Evolutionary conservation across 2,888 invertebrate genomes (phyloP).

Genomic region (Clitarchus hookeri): DNA sequence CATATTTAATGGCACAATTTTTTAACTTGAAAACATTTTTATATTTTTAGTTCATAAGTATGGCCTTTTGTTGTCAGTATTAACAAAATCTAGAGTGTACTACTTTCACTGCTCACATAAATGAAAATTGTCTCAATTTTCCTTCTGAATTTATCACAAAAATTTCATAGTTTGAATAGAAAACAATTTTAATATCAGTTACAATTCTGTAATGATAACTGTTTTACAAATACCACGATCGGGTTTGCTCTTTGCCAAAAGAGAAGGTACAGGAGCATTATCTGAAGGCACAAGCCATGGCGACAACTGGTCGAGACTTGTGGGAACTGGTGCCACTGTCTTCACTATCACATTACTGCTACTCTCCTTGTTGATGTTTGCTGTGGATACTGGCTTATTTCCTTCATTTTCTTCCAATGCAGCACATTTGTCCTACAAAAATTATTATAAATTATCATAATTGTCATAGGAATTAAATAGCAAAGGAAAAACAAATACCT

Average conservation of each 20-base stretch:
- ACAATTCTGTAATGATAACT: slow-evolving; percentile 85
- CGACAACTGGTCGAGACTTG: slow-evolving; percentile 70
- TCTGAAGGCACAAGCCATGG: slow-evolving; percentile 84
- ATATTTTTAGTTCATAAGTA: neutral
- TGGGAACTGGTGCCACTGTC: neutral
- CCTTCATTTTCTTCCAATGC: neutral
- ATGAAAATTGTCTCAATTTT: neutral
- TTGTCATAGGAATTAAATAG: too few relatives aligned
- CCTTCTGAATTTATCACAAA: neutral
- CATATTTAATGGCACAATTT: too few relatives aligned
- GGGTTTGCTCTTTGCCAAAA: slow-evolving; percentile 66
- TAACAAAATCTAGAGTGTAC: neutral
- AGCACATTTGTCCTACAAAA: neutral
- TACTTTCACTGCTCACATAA: neutral
- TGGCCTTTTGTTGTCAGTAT: neutral
- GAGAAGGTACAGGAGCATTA: slow-evolving; percentile 64
- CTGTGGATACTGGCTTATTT: neutral
- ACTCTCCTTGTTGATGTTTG: neutral
- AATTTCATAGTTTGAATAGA: neutral
- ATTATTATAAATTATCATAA: neutral
- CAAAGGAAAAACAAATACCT: too few relatives aligned
- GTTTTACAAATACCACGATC: slow-evolving; percentile 72
- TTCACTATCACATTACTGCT: neutral
- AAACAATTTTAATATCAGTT: slow-evolving; percentile 47
- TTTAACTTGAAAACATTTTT: neutral